Evolutionary conservation across 2,113 vertebrate genomes (phyloP).

Genomic region (Synodontis membranacea): DNA sequence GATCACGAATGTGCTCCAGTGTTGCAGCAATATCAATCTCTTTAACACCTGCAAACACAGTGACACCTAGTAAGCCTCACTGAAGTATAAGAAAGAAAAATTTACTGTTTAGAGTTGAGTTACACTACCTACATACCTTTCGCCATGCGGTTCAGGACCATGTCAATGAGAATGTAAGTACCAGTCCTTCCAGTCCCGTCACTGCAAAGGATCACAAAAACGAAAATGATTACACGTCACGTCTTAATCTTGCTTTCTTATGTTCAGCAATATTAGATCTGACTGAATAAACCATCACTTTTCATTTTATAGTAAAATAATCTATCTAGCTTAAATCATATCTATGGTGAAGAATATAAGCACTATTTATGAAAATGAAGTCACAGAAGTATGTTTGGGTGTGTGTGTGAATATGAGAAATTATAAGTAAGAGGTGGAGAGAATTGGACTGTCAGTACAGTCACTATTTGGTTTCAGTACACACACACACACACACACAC

Average conservation of each 20-base stretch:
- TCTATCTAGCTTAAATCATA: neutral
- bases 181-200: conserved; percentile 89
- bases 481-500: neutral
- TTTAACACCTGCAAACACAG: conserved; percentile 83
- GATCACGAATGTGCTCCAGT: conserved; percentile 93
- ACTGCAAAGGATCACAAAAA: conserved; percentile 70
- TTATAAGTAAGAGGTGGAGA: neutral
- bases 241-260: neutral
- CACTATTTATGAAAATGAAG: neutral
- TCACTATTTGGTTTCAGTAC: neutral
- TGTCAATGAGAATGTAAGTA: conserved; percentile 93
- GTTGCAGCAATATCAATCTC: conserved; percentile 98
- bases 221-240: conserved; percentile 8
- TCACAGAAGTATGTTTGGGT: neutral
- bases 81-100: neutral
- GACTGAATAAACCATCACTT: neutral
- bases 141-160: conserved; percentile 98
- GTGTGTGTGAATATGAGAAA: neutral
- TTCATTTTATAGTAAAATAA: neutral
- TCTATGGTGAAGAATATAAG: neutral
- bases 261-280: neutral
- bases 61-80: neutral
- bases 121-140: conserved; percentile 79
- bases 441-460: neutral
- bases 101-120: neutral